These are phyloP conservation scores for Cryptops parisi DNA, from an alignment of 2,888 invertebrate genomes.

Conservation along the genomic window DNA sequence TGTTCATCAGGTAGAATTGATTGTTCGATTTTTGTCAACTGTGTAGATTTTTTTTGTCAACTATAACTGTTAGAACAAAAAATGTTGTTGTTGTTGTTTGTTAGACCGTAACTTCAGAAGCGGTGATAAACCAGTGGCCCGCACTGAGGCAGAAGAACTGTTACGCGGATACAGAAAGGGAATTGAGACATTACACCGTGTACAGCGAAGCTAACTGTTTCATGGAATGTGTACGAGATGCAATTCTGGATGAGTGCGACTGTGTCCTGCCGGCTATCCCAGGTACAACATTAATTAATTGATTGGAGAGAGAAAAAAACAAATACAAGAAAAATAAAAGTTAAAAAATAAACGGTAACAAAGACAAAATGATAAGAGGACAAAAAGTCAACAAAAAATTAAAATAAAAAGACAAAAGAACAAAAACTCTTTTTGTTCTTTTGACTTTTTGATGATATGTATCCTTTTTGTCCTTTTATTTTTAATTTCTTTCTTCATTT, in stretches of 20 bases:
- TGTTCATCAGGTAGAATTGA: not conserved
- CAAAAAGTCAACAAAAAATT: no score
- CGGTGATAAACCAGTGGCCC: not conserved
- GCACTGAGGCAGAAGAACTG: not conserved
- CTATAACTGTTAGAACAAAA: not conserved
- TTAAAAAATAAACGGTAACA: no score
- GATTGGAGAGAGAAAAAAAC: no score
- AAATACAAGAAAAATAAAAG: no score
- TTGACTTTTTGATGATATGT: no score
- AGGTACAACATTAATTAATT: no score
- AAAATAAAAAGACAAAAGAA: no score
- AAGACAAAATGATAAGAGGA: no score
- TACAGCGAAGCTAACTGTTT: not conserved
- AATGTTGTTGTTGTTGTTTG: no score
- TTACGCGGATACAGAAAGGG: not conserved
- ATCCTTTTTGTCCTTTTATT: no score
- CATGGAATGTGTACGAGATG: not conserved
- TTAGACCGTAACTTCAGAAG: not conserved
- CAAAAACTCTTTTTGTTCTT: no score
- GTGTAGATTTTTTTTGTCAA: not conserved
- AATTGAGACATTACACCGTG: not conserved
- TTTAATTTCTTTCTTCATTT: no score
- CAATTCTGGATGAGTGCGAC: not conserved
- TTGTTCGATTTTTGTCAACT: not conserved
- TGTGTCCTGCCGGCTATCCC: not conserved